Base-by-base conservation (phyloP, 2,888 invertebrate genomes). In the Lacanobia wlatinum region DNA sequence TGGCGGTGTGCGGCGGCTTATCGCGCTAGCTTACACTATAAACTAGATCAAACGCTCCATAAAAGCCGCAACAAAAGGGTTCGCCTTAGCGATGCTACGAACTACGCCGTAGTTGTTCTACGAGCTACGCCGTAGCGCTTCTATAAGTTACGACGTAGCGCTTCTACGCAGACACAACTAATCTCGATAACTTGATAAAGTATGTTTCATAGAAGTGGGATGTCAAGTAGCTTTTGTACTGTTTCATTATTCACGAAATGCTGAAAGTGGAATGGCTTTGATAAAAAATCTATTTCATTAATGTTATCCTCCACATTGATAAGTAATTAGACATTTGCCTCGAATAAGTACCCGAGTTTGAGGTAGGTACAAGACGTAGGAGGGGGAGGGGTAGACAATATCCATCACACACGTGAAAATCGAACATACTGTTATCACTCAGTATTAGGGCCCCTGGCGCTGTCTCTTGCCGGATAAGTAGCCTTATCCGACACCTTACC, bases 51-150 rank as follows among this genome's bases (percentile, higher is more conserved):
- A 72, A 73, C 34, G 62, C 53, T 58, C 60, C 69, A 72, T 76
- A 78, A 70, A 76, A 65, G 23, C 23, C 40, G n/a, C 50, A 46
- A 73, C 76, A 70, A 68, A 72, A 70, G 63, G 40, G 67, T 70
- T 73, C 16, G 18, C 6, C 18, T 38, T 66, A 74, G 68, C 34
- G 3, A 34, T 21, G 69, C 78, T 70, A 46, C 59, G 59, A 52
- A 55, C 70, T 83, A 78, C 70, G 61, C 3, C 28, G 66, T 72
- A 74, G 62, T 34, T 0, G 9, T 14, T 52, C 66, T 74, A 62
- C 65, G 58, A 34, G 38, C 70, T 82, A 76, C 71, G 65, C 2
- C 62, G 73, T 78, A 82, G 81, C 28, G 46, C 60, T 16, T 66
- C 66, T 71, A 75, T 62, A 56, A 43, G 56, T 67, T 82, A 77